A percentile compares a stretch with the other conserved stretches of the same genome.
Evolutionary conservation across 2,797 vertebrate species (phyloP).

Genomic region (Bradypodion pumilum): DNA sequence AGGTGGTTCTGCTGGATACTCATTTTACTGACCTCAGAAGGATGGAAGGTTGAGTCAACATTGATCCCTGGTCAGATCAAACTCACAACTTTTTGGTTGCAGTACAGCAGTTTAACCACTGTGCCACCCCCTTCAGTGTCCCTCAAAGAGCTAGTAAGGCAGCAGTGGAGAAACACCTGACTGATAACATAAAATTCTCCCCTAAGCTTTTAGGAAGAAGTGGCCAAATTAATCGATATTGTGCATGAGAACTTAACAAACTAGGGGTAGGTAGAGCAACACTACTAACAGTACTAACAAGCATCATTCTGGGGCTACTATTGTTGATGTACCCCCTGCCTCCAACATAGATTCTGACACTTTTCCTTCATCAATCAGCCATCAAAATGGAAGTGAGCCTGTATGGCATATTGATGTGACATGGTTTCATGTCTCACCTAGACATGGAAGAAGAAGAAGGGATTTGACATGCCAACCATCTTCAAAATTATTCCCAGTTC

Average conservation of each 20-base stretch:
- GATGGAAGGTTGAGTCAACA: too few relatives aligned
- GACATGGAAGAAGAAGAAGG: too few relatives aligned
- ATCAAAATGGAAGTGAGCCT: not conserved
- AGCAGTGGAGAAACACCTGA: not conserved
- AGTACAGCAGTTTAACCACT: too few relatives aligned
- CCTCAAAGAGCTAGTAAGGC: too few relatives aligned
- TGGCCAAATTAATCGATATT: not conserved
- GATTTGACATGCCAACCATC: not conserved
- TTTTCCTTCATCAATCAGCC: not conserved
- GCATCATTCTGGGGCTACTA: not conserved
- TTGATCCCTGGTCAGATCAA: too few relatives aligned
- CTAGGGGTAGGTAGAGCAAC: not conserved
- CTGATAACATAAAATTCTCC: not conserved
- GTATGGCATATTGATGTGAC: not conserved
- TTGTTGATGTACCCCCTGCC: not conserved
- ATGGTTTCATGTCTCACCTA: too few relatives aligned
- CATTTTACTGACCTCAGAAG: too few relatives aligned
- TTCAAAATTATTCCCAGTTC: not conserved
- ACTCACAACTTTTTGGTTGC: too few relatives aligned
- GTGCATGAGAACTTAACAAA: not conserved
- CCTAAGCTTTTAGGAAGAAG: not conserved
- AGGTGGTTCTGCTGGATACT: too few relatives aligned
- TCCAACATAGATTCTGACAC: not conserved
- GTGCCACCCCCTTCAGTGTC: not conserved
- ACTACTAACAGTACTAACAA: too few relatives aligned